Base-by-base conservation (phyloP, 1,140 invertebrate genomes). In the Theocolax elegans region DNA sequence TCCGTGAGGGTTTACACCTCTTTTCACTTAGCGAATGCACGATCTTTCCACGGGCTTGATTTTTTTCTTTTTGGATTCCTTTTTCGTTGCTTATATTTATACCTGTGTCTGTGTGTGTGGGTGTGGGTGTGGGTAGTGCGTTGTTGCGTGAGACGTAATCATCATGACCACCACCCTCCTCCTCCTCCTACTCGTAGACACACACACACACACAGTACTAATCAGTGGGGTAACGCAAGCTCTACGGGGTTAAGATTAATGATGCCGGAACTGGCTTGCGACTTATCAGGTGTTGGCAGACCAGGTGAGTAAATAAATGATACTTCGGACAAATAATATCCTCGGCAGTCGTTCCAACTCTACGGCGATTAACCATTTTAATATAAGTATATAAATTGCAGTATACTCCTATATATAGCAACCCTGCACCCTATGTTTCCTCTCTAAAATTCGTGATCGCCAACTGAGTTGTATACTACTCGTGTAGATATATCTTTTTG, bases 261-360 rank as follows among this genome's bases (percentile, higher is more conserved):
- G 68, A 71, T 40, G 2, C 27, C 59, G 31, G 40, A 56, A 70
- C 31, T 40, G 23, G 17, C 9, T 27, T 23, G 19, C 27, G 59
- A 70, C 67, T 70, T 70, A 70, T 70, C 59, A 58, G 40, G 59
- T 63, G 67, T 56, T 56, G 42, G 25, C 19, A 3, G 23, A 35
- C 31, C 2, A 44, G 15, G 42, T 23, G 29, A 53, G 38, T 56
- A 23, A 63, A 70, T 56, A 63, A 70, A 70, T 70, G 49, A 62
- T 48, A 6, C 40, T 29, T 13, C 25, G 9, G 25, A 62, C 67
- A 53, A 62, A 53, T 44, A 54, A 62, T 69, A 67, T 48, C 54
- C 23, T 10, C 17, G 13, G 42, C n/a, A 3, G 46, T 13, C 15
- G 13, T n/a, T 49, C 46, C 4, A n/a, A n/a, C n/a, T n/a, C n/a